phyloP scores from a whole-genome alignment of 2,797 vertebrate genomes.

The Anguilla anguilla region DNA sequence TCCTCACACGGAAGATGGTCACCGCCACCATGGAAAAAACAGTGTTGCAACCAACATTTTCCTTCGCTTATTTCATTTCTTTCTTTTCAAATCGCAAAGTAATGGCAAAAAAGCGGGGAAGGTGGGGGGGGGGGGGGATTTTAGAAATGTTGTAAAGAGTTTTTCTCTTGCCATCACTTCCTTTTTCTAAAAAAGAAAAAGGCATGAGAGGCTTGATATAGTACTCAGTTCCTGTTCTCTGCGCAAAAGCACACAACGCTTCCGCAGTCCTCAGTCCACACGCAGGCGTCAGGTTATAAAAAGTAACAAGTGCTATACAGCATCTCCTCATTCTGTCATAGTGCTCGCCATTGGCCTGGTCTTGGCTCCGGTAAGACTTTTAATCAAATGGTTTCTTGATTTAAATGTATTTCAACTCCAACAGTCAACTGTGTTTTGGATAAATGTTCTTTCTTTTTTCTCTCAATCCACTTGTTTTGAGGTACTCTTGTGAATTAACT shows the following conservation, averaged over 20 bases:
- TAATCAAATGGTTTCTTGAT: background rate
- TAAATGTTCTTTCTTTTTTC: background rate
- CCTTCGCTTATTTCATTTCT: background rate
- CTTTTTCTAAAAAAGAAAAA: slow-evolving; percentile 33
- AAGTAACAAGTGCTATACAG: background rate
- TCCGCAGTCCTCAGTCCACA: background rate
- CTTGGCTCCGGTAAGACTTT: slow-evolving; percentile 22
- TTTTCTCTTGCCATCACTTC: slow-evolving; percentile 27
- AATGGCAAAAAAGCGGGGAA: background rate
- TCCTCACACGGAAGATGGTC: background rate
- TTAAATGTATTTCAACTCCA: background rate
- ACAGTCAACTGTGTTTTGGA: background rate
- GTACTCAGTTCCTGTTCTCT: background rate
- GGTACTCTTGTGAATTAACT: background rate
- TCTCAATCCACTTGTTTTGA: background rate
- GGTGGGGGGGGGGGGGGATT: background rate
- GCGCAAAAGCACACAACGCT: too few relatives aligned
- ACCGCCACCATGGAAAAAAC: slow-evolving; percentile 21
- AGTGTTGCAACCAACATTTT: slow-evolving; percentile 31
- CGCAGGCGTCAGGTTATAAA: background rate
- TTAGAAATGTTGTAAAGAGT: background rate
- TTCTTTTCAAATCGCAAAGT: slow-evolving; percentile 11
- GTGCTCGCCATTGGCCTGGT: background rate
- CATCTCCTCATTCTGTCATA: background rate
- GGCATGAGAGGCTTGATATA: background rate